These are phyloP conservation scores for Rousettus madagascariensis DNA, from an alignment of 2,797 vertebrate species.

Conservation along the genomic window DNA sequence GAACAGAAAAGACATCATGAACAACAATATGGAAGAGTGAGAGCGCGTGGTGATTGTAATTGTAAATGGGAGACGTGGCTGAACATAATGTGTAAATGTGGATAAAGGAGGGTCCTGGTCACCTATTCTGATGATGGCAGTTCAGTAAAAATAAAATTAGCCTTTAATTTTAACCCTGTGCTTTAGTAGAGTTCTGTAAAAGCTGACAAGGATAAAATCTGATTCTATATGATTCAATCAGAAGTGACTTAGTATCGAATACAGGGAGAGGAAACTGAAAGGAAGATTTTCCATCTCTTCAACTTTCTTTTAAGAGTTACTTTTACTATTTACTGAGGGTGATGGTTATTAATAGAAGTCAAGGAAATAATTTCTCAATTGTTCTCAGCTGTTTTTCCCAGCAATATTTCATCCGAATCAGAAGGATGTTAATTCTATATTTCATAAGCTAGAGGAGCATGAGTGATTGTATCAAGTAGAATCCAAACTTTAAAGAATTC, in stretches of 20 bases:
- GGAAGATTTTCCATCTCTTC: not conserved
- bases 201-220: slow-evolving; percentile 29
- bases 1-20: not conserved
- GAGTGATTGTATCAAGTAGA: slow-evolving; percentile 27
- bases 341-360: slow-evolving; percentile 17
- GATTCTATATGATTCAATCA: not conserved
- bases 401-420: slow-evolving; percentile 32
- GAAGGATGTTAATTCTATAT: slow-evolving; percentile 34
- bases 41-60: not conserved
- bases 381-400: slow-evolving; percentile 49
- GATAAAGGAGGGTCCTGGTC: not conserved
- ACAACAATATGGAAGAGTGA: not conserved
- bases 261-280: not conserved
- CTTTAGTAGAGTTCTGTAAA: slow-evolving; percentile 5
- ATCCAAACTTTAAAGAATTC: slow-evolving; percentile 31
- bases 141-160: slow-evolving; percentile 26
- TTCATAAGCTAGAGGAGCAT: not conserved
- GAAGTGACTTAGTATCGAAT: not conserved
- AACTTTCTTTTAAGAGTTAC: not conserved
- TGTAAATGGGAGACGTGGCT: not conserved
- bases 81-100: not conserved
- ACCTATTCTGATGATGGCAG: not conserved
- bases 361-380: slow-evolving; percentile 39
- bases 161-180: not conserved
- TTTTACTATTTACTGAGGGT: slow-evolving; percentile 17